A percentile compares a stretch with the other conserved stretches of the same genome.
These are phyloP conservation scores for Chrosomus eos DNA, from an alignment of 2,797 vertebrate species.

Conservation along the genomic window DNA sequence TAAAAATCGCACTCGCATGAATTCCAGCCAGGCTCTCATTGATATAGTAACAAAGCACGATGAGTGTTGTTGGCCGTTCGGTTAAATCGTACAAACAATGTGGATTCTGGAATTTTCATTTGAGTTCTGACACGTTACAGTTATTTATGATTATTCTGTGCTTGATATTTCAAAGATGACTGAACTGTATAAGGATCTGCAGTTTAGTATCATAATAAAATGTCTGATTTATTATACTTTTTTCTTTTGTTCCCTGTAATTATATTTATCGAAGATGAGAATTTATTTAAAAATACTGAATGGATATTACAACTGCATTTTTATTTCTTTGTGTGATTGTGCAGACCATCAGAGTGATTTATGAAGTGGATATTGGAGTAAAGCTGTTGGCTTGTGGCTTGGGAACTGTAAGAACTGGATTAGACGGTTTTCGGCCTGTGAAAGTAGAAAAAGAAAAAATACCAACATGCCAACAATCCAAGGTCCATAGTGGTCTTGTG, in stretches of 20 bases:
- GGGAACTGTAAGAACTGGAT: slow-evolving; percentile 59
- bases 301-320: slow-evolving; percentile 7
- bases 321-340: slow-evolving; percentile 20
- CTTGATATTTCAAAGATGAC: slow-evolving; percentile 2
- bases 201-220: neutral
- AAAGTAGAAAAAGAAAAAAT: slow-evolving; percentile 48
- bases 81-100: slow-evolving; percentile 14
- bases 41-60: slow-evolving; percentile 51
- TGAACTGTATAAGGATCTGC: neutral
- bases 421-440: slow-evolving; percentile 52
- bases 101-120: slow-evolving; percentile 17
- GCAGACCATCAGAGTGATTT: slow-evolving; percentile 3
- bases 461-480: slow-evolving; percentile 56
- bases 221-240: neutral
- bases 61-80: slow-evolving; percentile 10
- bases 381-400: slow-evolving; percentile 45
- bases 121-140: neutral
- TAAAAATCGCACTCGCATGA: slow-evolving; percentile 42
- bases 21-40: slow-evolving; percentile 47
- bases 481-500: slow-evolving; percentile 60
- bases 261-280: neutral
- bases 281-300: slow-evolving; percentile 22
- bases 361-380: slow-evolving; percentile 41
- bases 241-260: neutral
- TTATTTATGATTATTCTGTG: slow-evolving; percentile 25